Evolutionary conservation across 2,888 invertebrate genomes (phyloP).

Genomic region (Clivina fossor): DNA sequence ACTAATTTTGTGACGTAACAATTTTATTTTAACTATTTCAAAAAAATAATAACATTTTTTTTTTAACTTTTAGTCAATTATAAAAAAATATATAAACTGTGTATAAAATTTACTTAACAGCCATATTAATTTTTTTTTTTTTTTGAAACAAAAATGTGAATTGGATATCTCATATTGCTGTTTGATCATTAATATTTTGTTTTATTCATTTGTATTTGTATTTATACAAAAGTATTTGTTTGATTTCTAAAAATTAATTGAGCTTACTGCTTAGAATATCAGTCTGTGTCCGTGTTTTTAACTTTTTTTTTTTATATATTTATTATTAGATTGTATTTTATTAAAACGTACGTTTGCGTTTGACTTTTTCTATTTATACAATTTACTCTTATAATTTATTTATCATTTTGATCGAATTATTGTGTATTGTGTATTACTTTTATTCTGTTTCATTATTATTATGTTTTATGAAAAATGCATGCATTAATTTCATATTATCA

Average conservation of each 20-base stretch:
- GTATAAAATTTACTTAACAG: too few relatives aligned
- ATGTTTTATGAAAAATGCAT: too few relatives aligned
- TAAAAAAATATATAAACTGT: too few relatives aligned
- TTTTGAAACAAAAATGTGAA: conserved; percentile 28
- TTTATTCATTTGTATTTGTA: conserved; percentile 27
- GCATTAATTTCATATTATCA: too few relatives aligned
- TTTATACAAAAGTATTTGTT: conserved; percentile 25
- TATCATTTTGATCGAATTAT: conserved; percentile 23
- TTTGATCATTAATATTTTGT: conserved; percentile 30
- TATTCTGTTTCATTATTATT: conserved; percentile 27
- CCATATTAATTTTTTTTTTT: too few relatives aligned
- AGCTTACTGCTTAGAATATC: conserved; percentile 52
- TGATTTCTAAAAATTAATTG: conserved; percentile 37
- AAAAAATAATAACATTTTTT: too few relatives aligned
- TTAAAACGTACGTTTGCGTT: conserved; percentile 31
- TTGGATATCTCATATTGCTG: conserved; percentile 28
- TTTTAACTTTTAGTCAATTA: too few relatives aligned
- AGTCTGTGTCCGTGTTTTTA: conserved; percentile 36
- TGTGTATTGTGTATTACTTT: conserved; percentile 19
- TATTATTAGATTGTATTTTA: conserved; percentile 29
- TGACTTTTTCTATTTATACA: conserved; percentile 28
- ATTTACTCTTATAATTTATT: conserved; percentile 36
- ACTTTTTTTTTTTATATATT: too few relatives aligned
- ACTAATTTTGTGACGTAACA: too few relatives aligned
- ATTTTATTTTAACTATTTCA: too few relatives aligned